Base-by-base conservation (phyloP, 2,797 vertebrate species). In the Pseudomugil gertrudae region DNA sequence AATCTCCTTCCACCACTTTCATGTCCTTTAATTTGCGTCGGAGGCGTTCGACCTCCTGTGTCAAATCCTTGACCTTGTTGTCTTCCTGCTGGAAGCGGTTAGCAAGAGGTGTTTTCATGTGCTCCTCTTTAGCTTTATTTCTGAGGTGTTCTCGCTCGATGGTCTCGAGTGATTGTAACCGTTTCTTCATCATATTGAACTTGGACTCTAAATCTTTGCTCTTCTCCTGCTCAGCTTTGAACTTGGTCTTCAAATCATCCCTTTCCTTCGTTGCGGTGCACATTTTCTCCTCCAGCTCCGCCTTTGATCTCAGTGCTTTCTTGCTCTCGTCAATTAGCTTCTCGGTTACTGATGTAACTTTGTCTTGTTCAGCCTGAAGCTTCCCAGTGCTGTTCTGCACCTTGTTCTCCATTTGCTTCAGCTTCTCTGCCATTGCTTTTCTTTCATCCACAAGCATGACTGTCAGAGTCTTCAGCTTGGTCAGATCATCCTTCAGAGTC, bases 291-390 rank as follows among this genome's bases (percentile, higher is more conserved):
- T 99, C 96, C 59, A 97, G 92, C 60, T 98, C 97, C 0, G 95
- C 95, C 90, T 98, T 99, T 21, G 96, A 95, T 80, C 94, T 95
- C 53, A 99, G 78, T 30, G 95, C 94, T 80, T 94, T 98, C 91
- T 97, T 98, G 81, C 95, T 98, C 90, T 99, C 98, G 14, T 98
- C 97, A 48, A 97, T 96, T 11, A 99, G 92, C 84, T 96, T 98
- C 86, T 99, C 97, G 13, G 96, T 98, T 67, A 99, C 95, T 0
- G 93, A 91, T 3, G 95, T 96, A 0, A 98, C 96, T 92, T 96
- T 98, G 68, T 95, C 96, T 89, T 98, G 95, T 69, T 99, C 98
- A 1, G 91, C 90, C 75, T 98, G 96, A 76, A 98, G 95, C 75
- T 97, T 97, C 27, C 94, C 94, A 47, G 94, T 90, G 90, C 95